These are phyloP conservation scores for Triplophysa siluroides DNA, from an alignment of 2,113 vertebrate species.

Conservation along the genomic window DNA sequence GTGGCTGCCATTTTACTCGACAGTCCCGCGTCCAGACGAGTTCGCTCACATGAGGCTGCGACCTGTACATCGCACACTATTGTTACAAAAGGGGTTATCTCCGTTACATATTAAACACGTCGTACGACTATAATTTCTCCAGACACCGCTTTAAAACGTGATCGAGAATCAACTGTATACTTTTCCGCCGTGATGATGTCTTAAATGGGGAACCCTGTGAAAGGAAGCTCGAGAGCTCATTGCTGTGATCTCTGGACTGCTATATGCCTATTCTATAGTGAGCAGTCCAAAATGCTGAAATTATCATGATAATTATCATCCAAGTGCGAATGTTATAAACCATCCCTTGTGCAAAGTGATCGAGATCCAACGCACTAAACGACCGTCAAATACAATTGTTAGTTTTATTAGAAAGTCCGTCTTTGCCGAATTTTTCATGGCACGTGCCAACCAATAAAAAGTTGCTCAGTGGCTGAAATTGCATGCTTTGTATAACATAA, in stretches of 20 bases:
- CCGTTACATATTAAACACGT: not conserved
- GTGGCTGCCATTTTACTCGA: slow-evolving; percentile 57
- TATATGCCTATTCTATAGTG: not conserved
- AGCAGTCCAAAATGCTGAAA: no score
- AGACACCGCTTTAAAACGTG: not conserved
- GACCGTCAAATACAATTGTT: not conserved
- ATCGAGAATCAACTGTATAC: slow-evolving; percentile 4
- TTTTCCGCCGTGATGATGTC: not conserved
- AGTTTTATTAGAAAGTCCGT: not conserved
- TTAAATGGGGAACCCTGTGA: slow-evolving; percentile 7
- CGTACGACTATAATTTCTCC: not conserved
- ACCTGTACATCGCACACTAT: slow-evolving; percentile 24
- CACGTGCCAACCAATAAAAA: not conserved
- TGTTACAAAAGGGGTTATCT: slow-evolving; percentile 13
- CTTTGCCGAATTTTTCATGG: not conserved
- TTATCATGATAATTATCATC: not conserved
- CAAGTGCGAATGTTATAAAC: not conserved
- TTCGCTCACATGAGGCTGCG: slow-evolving; percentile 30
- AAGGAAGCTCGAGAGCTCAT: slow-evolving; percentile 39
- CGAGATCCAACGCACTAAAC: not conserved
- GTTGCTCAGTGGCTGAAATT: not conserved
- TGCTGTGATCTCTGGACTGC: not conserved
- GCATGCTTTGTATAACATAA: no score
- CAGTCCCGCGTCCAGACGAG: slow-evolving; percentile 41
- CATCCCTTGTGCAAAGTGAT: not conserved